phyloP scores from a whole-genome alignment of 1,140 invertebrate genomes.

The Harlomillsia oculata region DNA sequence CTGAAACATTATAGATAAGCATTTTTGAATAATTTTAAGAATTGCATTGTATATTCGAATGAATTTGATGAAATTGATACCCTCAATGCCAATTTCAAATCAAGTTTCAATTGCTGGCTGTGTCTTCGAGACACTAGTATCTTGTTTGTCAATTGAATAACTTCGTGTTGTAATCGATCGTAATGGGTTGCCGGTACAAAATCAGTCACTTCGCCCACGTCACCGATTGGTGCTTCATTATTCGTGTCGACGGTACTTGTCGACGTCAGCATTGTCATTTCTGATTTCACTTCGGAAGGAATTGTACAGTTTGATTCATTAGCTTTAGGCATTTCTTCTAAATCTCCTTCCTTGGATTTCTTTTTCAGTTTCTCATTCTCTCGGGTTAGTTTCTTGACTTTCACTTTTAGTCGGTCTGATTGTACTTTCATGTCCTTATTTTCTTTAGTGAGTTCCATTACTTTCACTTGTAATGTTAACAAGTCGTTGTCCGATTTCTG shows the following conservation, averaged over 20 bases:
- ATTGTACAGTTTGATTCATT: too few relatives aligned
- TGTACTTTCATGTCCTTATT: conserved; percentile 25
- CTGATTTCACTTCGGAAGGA: too few relatives aligned
- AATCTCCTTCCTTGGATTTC: too few relatives aligned
- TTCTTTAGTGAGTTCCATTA: conserved; percentile 28
- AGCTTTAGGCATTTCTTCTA: too few relatives aligned
- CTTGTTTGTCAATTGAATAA: conserved; percentile 11
- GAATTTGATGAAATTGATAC: too few relatives aligned
- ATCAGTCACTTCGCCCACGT: neutral
- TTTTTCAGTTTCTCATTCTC: conserved; percentile 22
- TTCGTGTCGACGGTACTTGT: neutral
- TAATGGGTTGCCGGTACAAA: too few relatives aligned
- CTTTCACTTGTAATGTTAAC: too few relatives aligned
- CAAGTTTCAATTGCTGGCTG: conserved; percentile 17
- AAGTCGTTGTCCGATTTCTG: too few relatives aligned
- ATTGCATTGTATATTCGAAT: too few relatives aligned
- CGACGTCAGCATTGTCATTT: neutral
- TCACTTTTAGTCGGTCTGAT: conserved; percentile 25
- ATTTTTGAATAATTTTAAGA: neutral
- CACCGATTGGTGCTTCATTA: neutral
- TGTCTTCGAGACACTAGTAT: conserved; percentile 26
- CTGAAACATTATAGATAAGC: neutral
- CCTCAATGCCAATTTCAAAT: too few relatives aligned
- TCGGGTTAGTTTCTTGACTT: conserved; percentile 15
- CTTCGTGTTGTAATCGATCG: too few relatives aligned